A percentile compares a stretch with the other conserved stretches of the same genome.
Conservation (phyloP, 2,888 invertebrate species). For the Platynereis dumerilii region DNA sequence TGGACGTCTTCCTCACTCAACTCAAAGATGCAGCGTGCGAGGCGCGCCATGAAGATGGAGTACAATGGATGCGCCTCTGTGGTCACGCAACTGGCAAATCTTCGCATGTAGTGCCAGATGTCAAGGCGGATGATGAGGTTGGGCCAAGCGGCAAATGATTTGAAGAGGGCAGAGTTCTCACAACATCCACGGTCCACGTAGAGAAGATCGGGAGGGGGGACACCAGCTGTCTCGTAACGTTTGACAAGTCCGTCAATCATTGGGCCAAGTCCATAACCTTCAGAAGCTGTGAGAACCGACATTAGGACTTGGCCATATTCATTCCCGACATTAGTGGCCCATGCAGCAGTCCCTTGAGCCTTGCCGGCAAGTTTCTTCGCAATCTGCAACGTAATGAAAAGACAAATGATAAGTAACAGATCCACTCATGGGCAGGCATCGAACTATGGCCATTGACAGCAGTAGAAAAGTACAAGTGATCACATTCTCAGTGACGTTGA, state of each 20-base stretch:
- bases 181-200: not conserved
- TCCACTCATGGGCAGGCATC: too few relatives aligned
- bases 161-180: too few relatives aligned
- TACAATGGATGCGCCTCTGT: slow-evolving; percentile 5
- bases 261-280: not conserved
- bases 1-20: not conserved
- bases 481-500: too few relatives aligned
- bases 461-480: too few relatives aligned
- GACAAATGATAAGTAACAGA: too few relatives aligned
- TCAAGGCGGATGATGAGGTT: not conserved
- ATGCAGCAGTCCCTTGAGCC: not conserved
- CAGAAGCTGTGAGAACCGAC: not conserved
- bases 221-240: not conserved
- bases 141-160: not conserved
- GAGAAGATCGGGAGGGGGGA: not conserved
- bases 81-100: not conserved
- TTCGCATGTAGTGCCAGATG: slow-evolving; percentile 1
- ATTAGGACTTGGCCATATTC: not conserved
- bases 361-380: not conserved
- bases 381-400: too few relatives aligned
- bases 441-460: too few relatives aligned
- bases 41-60: not conserved
- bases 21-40: not conserved
- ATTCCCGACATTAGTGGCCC: slow-evolving; percentile 1
- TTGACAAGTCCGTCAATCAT: not conserved